phyloP scores from a whole-genome alignment of 2,888 invertebrate genomes.

The Agrilus biguttatus region DNA sequence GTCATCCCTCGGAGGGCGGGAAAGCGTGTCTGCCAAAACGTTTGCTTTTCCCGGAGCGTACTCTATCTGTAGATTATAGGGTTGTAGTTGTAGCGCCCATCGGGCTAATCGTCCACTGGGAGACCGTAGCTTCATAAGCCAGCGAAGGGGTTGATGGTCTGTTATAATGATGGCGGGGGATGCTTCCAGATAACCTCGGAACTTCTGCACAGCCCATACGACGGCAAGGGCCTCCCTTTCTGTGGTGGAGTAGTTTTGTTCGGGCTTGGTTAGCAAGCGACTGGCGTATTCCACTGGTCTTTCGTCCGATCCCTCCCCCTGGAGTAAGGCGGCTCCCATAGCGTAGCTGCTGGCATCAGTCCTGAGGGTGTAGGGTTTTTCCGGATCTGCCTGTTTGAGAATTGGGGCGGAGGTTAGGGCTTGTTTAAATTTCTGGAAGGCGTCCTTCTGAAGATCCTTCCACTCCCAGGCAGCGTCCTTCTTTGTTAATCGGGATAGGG shows the following conservation, averaged over 20 bases:
- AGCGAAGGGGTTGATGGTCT: conserved; percentile 31
- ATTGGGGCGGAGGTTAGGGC: conserved; percentile 12
- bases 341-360: conserved; percentile 16
- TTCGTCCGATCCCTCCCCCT: conserved; percentile 10
- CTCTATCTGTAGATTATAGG: conserved; percentile 20
- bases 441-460: conserved; percentile 5
- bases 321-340: conserved; percentile 11
- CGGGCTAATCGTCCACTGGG: conserved; percentile 25
- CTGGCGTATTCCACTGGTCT: conserved; percentile 16
- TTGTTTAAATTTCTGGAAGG: conserved; percentile 11
- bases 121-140: conserved; percentile 24
- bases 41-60: conserved; percentile 24
- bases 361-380: conserved; percentile 12
- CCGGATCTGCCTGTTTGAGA: conserved; percentile 10
- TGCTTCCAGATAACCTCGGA: conserved; percentile 24
- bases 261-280: conserved; percentile 12
- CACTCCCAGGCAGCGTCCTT: conserved; percentile 6
- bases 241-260: conserved; percentile 18
- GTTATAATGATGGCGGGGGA: conserved; percentile 21
- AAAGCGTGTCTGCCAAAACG: conserved; percentile 23
- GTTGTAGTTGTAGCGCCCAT: conserved; percentile 27
- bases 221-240: conserved; percentile 18
- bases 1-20: conserved; percentile 11
- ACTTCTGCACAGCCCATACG: conserved; percentile 22
- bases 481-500: conserved; percentile 9